A percentile compares a stretch with the other conserved stretches of the same genome.
These are phyloP conservation scores for Leucopsar rothschildi DNA, from an alignment of 2,113 vertebrate species.

Conservation along the genomic window DNA sequence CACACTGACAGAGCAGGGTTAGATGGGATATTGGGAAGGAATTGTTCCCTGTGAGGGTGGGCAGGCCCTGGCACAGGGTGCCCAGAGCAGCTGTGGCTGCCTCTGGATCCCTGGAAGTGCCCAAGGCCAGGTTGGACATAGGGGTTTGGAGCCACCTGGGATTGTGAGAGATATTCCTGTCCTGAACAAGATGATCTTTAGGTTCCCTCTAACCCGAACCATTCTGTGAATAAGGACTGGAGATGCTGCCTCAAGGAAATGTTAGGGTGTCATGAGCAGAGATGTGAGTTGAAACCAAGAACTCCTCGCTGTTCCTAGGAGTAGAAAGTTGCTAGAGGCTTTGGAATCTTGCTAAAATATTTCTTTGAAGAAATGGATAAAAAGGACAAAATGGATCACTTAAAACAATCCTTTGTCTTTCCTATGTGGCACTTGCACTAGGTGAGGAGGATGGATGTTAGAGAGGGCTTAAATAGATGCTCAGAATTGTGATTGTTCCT, in stretches of 20 bases:
- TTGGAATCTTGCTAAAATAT: not conserved
- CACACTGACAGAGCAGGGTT: accelerated
- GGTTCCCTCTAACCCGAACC: not conserved
- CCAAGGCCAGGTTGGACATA: accelerated
- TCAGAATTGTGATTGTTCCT: not conserved
- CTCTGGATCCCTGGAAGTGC: not conserved
- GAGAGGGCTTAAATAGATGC: not conserved
- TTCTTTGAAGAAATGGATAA: not conserved
- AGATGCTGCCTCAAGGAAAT: not conserved
- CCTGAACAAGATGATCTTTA: not conserved
- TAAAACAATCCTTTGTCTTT: not conserved
- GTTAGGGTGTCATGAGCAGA: accelerated
- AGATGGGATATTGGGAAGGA: not conserved
- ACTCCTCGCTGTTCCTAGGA: accelerated
- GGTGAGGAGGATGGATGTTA: not conserved
- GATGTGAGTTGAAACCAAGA: not conserved
- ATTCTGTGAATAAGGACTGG: not conserved
- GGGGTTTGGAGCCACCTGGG: not conserved
- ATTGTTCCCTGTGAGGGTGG: accelerated
- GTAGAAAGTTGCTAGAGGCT: not conserved
- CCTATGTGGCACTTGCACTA: not conserved
- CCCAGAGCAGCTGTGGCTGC: not conserved
- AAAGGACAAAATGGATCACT: accelerated
- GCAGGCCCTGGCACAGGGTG: not conserved
- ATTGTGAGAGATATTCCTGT: not conserved